phyloP scores from a whole-genome alignment of 1,140 invertebrate species.

The Drosophila orena region DNA sequence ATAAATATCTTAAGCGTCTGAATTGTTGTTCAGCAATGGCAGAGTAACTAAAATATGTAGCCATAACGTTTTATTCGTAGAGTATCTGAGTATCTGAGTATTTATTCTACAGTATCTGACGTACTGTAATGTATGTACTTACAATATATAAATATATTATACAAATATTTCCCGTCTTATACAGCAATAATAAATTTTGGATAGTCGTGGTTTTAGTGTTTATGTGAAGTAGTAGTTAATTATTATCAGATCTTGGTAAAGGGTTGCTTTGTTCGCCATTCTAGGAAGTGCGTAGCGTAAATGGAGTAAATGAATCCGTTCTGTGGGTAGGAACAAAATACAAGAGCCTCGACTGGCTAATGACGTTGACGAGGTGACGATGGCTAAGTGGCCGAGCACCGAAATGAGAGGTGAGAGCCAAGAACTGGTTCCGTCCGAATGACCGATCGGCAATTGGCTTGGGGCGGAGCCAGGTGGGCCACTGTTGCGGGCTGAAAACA shows the following conservation, averaged over 20 bases:
- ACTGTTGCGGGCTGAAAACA: no score
- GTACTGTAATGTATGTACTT: no score
- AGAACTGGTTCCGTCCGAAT: conserved; percentile 46
- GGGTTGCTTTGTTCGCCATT: neutral
- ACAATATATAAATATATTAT: neutral
- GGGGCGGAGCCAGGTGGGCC: conserved; percentile 54
- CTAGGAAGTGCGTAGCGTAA: conserved; percentile 12
- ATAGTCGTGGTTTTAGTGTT: neutral
- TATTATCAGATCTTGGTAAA: no score
- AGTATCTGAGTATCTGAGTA: no score
- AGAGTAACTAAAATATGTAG: neutral
- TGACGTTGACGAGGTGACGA: conserved; percentile 66
- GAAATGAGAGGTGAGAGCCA: neutral
- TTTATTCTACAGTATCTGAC: no score
- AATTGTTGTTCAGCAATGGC: neutral
- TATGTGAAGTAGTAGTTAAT: neutral
- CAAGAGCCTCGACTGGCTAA: conserved; percentile 53
- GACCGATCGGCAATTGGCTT: conserved; percentile 36
- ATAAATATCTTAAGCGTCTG: neutral
- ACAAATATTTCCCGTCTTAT: no score
- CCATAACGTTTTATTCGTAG: neutral
- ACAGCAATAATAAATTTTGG: no score
- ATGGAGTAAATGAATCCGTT: conserved; percentile 1
- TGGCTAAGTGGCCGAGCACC: conserved; percentile 26
- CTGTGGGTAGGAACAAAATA: conserved; percentile 12